phyloP scores from a whole-genome alignment of 2,113 vertebrate species.

The Pluvianellus socialis region DNA sequence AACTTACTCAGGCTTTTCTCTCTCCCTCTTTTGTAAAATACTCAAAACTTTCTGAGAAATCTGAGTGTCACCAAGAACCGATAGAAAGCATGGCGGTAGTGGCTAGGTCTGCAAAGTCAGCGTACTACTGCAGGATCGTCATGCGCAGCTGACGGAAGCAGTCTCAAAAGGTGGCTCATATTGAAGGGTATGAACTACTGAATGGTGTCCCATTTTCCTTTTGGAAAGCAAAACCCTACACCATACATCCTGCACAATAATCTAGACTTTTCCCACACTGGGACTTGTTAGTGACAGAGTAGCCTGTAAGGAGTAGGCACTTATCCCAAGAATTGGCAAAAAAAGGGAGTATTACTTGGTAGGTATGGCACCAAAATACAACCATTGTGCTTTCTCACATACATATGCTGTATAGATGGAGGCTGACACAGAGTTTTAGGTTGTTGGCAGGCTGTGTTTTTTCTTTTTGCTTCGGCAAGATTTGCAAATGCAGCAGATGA shows the following conservation, averaged over 20 bases:
- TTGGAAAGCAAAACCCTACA: not conserved
- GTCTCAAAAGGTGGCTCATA: not conserved
- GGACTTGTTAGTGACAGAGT: slow-evolving; percentile 27
- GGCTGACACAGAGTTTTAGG: slow-evolving; percentile 58
- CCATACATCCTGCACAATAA: not conserved
- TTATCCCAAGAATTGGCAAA: slow-evolving; percentile 72
- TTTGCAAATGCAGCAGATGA: slow-evolving; percentile 94
- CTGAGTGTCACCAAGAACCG: not conserved
- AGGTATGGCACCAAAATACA: slow-evolving; percentile 45
- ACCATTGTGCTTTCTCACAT: slow-evolving; percentile 46
- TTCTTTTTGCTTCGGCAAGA: slow-evolving; percentile 87
- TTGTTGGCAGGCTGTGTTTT: slow-evolving; percentile 75
- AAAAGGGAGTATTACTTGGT: slow-evolving; percentile 41
- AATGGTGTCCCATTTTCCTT: not conserved
- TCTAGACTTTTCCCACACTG: not conserved
- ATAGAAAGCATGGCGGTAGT: not conserved
- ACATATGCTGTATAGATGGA: not conserved
- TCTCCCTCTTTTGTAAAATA: not conserved
- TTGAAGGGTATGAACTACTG: not conserved
- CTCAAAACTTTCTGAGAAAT: not conserved
- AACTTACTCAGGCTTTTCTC: not conserved
- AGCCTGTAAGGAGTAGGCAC: slow-evolving; percentile 75
- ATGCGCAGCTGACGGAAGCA: not conserved
- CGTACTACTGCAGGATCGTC: not conserved
- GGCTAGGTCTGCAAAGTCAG: not conserved